Evolutionary conservation across 2,888 invertebrate genomes (phyloP).

Genomic region (Cyclophora albipunctata): DNA sequence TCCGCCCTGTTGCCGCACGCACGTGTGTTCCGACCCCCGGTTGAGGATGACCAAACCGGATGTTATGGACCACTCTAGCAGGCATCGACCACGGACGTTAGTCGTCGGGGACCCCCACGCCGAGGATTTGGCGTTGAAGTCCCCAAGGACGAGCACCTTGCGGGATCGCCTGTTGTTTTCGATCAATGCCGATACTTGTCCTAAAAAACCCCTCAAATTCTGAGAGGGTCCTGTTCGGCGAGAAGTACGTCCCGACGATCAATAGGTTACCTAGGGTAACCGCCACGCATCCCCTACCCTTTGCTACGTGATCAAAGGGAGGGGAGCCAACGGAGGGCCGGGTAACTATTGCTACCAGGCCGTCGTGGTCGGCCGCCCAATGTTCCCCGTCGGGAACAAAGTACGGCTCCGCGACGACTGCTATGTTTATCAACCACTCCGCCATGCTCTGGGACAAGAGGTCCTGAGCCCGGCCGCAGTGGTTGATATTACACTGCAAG

Average conservation of each 20-base stretch:
- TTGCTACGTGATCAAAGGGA: neutral
- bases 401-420: neutral
- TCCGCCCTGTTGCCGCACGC: constrained; percentile 2
- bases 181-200: neutral
- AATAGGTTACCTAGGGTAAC: too few species aligned
- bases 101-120: constrained; percentile 13
- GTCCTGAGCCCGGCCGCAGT: constrained; percentile 2
- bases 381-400: neutral
- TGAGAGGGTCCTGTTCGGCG: constrained; percentile 12
- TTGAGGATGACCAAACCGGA: neutral
- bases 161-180: constrained; percentile 1
- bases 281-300: constrained; percentile 11
- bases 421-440: constrained; percentile 7
- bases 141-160: constrained; percentile 1
- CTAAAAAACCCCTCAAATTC: constrained; percentile 15
- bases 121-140: constrained; percentile 15
- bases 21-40: neutral
- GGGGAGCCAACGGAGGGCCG: constrained; percentile 1
- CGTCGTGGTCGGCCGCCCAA: neutral
- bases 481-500: neutral
- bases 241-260: constrained; percentile 16
- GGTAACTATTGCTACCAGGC: neutral
- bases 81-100: neutral
- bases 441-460: constrained; percentile 7
- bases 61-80: neutral